Evolutionary conservation across 2,888 invertebrate genomes (phyloP), one percentile per base, ranked within the genome.

Genomic region (Melanostoma mellinum): DNA sequence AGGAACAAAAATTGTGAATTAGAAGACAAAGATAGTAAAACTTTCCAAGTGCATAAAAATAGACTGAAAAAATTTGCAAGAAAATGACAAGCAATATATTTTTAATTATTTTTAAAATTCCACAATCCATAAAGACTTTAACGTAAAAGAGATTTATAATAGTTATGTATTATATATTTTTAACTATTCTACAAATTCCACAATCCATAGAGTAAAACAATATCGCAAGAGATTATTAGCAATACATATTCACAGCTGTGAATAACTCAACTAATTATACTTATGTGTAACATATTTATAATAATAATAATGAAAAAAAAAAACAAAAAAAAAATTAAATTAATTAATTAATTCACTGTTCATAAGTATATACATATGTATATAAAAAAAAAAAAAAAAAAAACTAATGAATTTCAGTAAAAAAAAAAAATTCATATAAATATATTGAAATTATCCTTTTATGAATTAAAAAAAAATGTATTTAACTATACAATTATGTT

Each of bases 1-100:
- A 20, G 63, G 52, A 63, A 33, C 3, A 33, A 53, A 50, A 71
- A 60, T 36, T 40, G 58, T 60, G 33, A 32, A 9, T 52, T 68
- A 58, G 48, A 67, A 55, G 55, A 55, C 36, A 36, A 38, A 55
- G 36, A 55, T n/a, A 4, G 38, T 0, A 55, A 55, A 30, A 9
- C 10, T 20, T 55, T 10, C 6, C 36, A 35, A 36, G 55, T 55
- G 10, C 55, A 55, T 38, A 55, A 38, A 6, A 55, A 55, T 55
- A 55, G 55, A 55, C 20, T 55, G 20, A 55, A 55, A 30, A n/a
- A 36, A 35, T 55, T 20, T 55, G 20, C 42, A 42, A 20, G 20
- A 20, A 20, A 20, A 20, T 20, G 20, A 20, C 20, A 20, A 20
- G 33, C 33, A 30, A 52, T 52, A 32, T 52, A 33, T 48, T 20